phyloP scores from a whole-genome alignment of 2,113 vertebrate genomes.

The Trematomus loennbergii region DNA sequence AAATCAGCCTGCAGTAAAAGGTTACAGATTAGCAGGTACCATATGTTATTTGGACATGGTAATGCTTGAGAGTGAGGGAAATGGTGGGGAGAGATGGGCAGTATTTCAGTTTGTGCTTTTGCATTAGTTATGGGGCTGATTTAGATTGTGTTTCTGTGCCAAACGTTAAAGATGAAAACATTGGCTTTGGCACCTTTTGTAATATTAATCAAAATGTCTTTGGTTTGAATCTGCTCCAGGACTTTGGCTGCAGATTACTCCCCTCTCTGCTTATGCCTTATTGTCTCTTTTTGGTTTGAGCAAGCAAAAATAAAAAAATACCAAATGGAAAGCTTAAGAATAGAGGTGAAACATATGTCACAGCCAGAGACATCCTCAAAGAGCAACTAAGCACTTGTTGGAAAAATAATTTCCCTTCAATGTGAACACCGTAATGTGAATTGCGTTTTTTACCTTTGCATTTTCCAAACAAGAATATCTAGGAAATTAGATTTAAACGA shows the following conservation, averaged over 20 bases:
- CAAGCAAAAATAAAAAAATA: not conserved
- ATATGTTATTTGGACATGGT: constrained; percentile 2
- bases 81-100: not conserved
- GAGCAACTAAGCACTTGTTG: not conserved
- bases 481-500: constrained; percentile 56
- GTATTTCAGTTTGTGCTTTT: constrained; percentile 27
- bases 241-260: not conserved
- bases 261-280: too few species aligned
- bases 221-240: constrained; percentile 29
- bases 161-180: constrained; percentile 19
- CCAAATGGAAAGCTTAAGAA: not conserved
- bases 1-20: constrained; percentile 9
- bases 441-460: constrained; percentile 20
- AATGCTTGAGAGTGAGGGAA: constrained; percentile 18
- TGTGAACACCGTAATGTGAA: constrained; percentile 24
- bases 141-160: not conserved
- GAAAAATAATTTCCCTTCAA: not conserved
- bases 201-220: constrained; percentile 6
- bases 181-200: not conserved
- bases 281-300: not conserved
- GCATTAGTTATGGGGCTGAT: constrained; percentile 12
- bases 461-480: constrained; percentile 30
- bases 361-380: not conserved
- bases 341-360: not conserved
- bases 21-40: constrained; percentile 28